phyloP scores from a whole-genome alignment of 2,888 invertebrate species.

The Sylvicola fuscatus region DNA sequence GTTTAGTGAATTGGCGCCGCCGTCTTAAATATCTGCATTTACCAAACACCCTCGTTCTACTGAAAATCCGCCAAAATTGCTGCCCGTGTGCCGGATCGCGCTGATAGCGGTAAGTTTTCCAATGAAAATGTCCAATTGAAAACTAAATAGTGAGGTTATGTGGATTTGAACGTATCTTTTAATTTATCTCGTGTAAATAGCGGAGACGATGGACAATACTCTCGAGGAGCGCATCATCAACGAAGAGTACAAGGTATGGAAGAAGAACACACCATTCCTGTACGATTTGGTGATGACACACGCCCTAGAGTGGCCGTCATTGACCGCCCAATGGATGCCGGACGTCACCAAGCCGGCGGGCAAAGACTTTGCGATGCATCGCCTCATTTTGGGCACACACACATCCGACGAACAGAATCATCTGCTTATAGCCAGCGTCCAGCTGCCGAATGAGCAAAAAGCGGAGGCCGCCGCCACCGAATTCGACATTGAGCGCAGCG shows the following conservation, averaged over 20 bases:
- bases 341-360: constrained; percentile 98
- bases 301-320: constrained; percentile 97
- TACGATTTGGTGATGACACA: constrained; percentile 99
- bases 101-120: too few relatives aligned
- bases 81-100: too few relatives aligned
- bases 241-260: constrained; percentile 99
- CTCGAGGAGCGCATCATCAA: constrained; percentile 98
- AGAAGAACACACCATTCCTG: constrained; percentile 98
- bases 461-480: constrained; percentile 98
- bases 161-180: too few relatives aligned
- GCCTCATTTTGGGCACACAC: constrained; percentile 91
- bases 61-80: too few relatives aligned
- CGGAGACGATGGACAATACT: constrained; percentile 80
- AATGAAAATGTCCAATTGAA: too few relatives aligned
- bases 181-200: too few relatives aligned
- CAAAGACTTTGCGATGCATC: constrained; percentile 94
- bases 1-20: too few relatives aligned
- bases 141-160: too few relatives aligned
- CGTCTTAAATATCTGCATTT: too few relatives aligned
- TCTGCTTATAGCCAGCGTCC: constrained; percentile 91
- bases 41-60: too few relatives aligned
- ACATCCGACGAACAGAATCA: constrained; percentile 99
- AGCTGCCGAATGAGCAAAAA: constrained; percentile 97
- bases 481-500: constrained; percentile 97
- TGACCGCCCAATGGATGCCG: constrained; percentile 98